phyloP scores from a whole-genome alignment of 2,888 invertebrate species.

The Ormyrus pomaceus region DNA sequence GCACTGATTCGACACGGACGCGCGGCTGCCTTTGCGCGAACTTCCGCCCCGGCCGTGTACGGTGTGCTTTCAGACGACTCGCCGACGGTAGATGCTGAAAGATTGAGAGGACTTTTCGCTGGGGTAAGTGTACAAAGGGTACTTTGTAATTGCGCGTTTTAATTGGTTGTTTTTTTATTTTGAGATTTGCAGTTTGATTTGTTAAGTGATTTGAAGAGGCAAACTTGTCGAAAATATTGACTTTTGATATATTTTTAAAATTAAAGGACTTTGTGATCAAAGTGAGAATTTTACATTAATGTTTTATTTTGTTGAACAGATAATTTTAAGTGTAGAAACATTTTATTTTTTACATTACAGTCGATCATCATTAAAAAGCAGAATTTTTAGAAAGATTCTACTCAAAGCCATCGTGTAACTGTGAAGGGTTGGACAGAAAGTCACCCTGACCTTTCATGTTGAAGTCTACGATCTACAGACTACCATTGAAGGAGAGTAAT shows the following conservation, averaged over 20 bases:
- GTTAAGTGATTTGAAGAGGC: too few species aligned
- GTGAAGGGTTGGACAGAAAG: constrained; percentile 16
- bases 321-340: too few species aligned
- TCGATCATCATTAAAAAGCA: neutral
- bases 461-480: constrained; percentile 18
- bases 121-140: too few species aligned
- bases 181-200: too few species aligned
- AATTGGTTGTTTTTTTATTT: too few species aligned
- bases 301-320: too few species aligned
- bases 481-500: constrained; percentile 20
- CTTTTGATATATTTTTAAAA: too few species aligned
- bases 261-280: too few species aligned
- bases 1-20: constrained; percentile 36
- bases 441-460: constrained; percentile 5
- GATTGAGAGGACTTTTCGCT: neutral
- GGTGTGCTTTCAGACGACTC: neutral
- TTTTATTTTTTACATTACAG: too few species aligned
- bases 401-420: neutral
- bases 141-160: too few species aligned
- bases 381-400: neutral
- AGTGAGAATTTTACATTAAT: too few species aligned
- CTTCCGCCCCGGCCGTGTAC: neutral
- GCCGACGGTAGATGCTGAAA: neutral
- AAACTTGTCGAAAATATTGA: too few species aligned
- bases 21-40: neutral